A percentile compares a stretch with the other conserved stretches of the same genome.
phyloP scores from a whole-genome alignment of 2,797 vertebrate species.

The Anguilla obscura region DNA sequence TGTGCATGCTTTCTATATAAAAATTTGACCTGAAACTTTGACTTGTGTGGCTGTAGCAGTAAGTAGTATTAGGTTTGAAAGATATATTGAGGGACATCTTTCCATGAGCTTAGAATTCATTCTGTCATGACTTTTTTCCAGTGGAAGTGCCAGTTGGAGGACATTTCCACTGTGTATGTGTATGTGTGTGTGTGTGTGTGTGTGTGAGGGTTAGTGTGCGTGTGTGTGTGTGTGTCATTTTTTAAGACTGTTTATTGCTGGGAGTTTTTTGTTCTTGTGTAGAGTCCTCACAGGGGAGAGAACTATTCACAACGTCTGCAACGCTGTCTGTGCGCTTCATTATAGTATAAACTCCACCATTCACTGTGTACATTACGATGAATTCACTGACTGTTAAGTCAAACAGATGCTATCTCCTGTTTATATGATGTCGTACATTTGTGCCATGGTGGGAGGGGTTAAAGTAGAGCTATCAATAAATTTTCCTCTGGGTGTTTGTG shows the following conservation, averaged over 20 bases:
- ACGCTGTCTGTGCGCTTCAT: slow-evolving; percentile 44
- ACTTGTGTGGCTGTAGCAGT: not conserved
- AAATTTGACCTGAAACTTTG: not conserved
- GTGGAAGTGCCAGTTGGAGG: not conserved
- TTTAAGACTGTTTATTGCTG: not conserved
- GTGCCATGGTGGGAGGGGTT: not conserved
- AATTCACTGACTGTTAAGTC: slow-evolving; percentile 7
- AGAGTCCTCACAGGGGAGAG: slow-evolving; percentile 42
- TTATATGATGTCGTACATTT: slow-evolving; percentile 27
- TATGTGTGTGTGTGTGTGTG: not conserved
- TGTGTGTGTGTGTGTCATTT: not conserved
- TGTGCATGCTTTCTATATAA: not conserved
- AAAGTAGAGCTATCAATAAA: not conserved
- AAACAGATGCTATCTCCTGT: slow-evolving; percentile 31
- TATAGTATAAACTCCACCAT: slow-evolving; percentile 38
- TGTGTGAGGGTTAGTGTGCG: not conserved
- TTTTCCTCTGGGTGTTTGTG: not conserved
- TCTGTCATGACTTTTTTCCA: not conserved
- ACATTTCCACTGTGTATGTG: not conserved
- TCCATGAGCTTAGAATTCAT: not conserved
- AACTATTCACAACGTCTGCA: slow-evolving; percentile 34
- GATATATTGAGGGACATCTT: not conserved
- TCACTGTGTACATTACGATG: slow-evolving; percentile 50
- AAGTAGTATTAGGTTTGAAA: not conserved
- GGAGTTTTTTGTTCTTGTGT: not conserved